Conservation (phyloP, 2,888 invertebrate species). For the Onchidella celtica region DNA sequence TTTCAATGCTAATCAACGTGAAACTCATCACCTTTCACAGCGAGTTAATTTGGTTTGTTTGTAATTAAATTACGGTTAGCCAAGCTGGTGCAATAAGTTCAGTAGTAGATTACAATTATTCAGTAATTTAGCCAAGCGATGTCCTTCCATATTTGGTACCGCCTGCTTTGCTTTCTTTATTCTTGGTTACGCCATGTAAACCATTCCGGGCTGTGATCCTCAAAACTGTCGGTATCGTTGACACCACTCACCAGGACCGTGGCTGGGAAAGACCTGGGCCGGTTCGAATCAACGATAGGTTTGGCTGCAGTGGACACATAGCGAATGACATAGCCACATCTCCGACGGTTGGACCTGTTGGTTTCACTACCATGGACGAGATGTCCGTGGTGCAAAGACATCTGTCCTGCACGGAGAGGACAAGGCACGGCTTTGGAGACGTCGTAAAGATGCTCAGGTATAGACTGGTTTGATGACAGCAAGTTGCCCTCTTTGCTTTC, state of each 20-base stretch:
- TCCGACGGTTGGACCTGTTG: conserved; percentile 60
- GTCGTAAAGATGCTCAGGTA: conserved; percentile 59
- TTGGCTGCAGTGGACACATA: conserved; percentile 62
- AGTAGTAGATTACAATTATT: too few relatives aligned
- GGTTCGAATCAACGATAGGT: conserved; percentile 60
- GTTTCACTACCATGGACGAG: conserved; percentile 67
- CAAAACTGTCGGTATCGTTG: conserved; percentile 57
- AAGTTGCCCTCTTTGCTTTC: conserved; percentile 60
- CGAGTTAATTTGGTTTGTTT: too few relatives aligned
- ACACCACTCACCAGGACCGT: conserved; percentile 61
- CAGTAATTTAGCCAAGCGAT: too few relatives aligned
- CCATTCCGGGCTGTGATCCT: conserved; percentile 61
- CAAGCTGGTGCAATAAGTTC: too few relatives aligned
- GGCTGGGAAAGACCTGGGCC: conserved; percentile 63
- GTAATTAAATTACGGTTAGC: too few relatives aligned
- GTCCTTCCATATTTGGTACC: background rate
- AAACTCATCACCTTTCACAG: too few relatives aligned
- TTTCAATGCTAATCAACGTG: too few relatives aligned
- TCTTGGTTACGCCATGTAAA: conserved; percentile 52
- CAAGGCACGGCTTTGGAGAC: conserved; percentile 58
- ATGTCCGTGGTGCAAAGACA: conserved; percentile 66
- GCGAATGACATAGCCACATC: conserved; percentile 68
- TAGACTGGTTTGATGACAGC: conserved; percentile 64
- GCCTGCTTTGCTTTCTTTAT: background rate
- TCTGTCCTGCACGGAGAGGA: conserved; percentile 64